phyloP scores from a whole-genome alignment of 2,113 vertebrate species.

The Engraulis encrasicolus region DNA sequence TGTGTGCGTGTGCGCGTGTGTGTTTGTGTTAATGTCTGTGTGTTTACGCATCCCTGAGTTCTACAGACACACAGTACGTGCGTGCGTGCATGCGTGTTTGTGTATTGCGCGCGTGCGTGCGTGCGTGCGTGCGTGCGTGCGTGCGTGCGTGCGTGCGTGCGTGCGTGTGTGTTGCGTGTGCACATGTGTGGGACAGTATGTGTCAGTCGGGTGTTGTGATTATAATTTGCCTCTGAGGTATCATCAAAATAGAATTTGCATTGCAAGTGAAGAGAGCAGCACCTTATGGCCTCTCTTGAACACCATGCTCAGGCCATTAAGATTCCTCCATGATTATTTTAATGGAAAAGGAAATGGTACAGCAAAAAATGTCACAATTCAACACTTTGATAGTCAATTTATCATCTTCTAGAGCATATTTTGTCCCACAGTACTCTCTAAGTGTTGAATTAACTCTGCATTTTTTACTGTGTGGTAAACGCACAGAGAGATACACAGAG shows the following conservation, averaged over 20 bases:
- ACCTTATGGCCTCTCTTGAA: background rate
- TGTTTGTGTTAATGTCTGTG: too few relatives aligned
- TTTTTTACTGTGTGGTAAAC: background rate
- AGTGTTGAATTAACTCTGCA: too few relatives aligned
- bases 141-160: background rate
- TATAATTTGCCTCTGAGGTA: background rate
- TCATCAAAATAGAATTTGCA: background rate
- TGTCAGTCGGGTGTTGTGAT: background rate
- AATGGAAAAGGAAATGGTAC: slow-evolving; percentile 2
- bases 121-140: background rate
- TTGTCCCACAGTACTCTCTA: too few relatives aligned
- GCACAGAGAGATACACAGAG: background rate
- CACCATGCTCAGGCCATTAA: background rate
- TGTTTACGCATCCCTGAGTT: too few relatives aligned
- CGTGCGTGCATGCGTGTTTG: too few relatives aligned
- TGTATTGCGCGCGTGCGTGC: background rate
- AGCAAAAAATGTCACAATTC: background rate
- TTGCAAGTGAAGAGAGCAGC: background rate
- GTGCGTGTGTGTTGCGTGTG: background rate
- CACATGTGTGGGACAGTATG: background rate
- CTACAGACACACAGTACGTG: too few relatives aligned
- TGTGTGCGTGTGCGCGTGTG: too few relatives aligned
- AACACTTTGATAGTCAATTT: too few relatives aligned
- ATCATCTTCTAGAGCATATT: too few relatives aligned
- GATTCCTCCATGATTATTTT: background rate